Conservation (phyloP, 2,797 vertebrate genomes). For the Sebastes oblongus region DNA sequence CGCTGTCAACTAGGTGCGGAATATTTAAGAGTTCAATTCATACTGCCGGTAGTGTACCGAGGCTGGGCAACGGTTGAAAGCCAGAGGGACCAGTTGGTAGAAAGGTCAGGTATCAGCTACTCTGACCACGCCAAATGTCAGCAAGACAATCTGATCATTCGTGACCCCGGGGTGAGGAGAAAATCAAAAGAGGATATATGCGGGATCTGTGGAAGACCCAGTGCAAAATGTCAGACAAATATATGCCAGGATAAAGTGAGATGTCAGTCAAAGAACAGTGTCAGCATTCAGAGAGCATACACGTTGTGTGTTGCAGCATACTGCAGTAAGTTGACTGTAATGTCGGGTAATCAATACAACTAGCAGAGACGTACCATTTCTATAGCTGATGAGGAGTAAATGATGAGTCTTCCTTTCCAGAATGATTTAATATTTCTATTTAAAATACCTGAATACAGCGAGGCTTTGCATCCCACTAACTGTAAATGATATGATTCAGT, state of each 20-base stretch:
- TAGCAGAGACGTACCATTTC: not conserved
- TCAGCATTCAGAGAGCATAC: slow-evolving; percentile 40
- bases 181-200: slow-evolving; percentile 57
- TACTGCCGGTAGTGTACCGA: not conserved
- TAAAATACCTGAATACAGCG: not conserved
- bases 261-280: slow-evolving; percentile 49
- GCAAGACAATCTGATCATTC: slow-evolving; percentile 68
- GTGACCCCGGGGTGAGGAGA: slow-evolving; percentile 44
- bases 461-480: not conserved
- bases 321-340: not conserved
- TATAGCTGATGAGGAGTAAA: not conserved
- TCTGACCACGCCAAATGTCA: slow-evolving; percentile 73
- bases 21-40: slow-evolving; percentile 61
- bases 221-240: slow-evolving; percentile 71
- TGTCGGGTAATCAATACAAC: not conserved
- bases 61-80: slow-evolving; percentile 29
- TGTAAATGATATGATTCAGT: not conserved
- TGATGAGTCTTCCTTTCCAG: not conserved
- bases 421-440: slow-evolving; percentile 6
- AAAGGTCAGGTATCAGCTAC: slow-evolving; percentile 76
- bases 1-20: slow-evolving; percentile 35
- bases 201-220: slow-evolving; percentile 48
- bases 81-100: slow-evolving; percentile 39
- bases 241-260: slow-evolving; percentile 41
- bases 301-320: not conserved